Conservation (phyloP, 2,797 vertebrate genomes). For the Platyrinchus mystaceus region DNA sequence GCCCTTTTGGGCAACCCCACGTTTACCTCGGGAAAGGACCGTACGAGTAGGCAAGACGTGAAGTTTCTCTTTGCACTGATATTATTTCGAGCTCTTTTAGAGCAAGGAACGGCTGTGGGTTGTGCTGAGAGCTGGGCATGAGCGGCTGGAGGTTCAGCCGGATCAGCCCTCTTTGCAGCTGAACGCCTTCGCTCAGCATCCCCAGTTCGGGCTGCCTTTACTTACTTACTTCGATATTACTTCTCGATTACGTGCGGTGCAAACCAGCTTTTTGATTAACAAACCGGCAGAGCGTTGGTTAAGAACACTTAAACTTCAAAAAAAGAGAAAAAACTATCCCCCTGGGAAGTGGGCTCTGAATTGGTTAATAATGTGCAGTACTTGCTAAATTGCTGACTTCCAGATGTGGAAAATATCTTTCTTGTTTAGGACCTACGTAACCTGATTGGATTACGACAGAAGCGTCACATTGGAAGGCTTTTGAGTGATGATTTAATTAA, state of each 20-base stretch:
- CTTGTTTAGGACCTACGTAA: constrained; percentile 81
- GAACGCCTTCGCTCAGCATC: constrained; percentile 61
- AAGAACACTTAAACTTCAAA: constrained; percentile 78
- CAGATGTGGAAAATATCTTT: constrained; percentile 87
- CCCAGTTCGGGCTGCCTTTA: constrained; percentile 62
- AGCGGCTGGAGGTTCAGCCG: constrained; percentile 38
- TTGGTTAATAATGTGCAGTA: constrained; percentile 86
- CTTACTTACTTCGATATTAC: constrained; percentile 73
- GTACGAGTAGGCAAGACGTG: neutral
- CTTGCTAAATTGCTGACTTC: constrained; percentile 86
- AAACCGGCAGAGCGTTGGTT: constrained; percentile 76
- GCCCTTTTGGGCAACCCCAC: constrained; percentile 32
- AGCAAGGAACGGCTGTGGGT: neutral
- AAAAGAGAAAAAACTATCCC: constrained; percentile 62
- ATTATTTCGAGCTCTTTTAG: constrained; percentile 21
- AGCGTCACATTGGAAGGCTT: constrained; percentile 86
- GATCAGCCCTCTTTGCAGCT: constrained; percentile 14
- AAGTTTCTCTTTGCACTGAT: constrained; percentile 53
- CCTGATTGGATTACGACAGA: constrained; percentile 87
- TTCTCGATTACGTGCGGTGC: constrained; percentile 68
- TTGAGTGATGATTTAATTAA: constrained; percentile 99
- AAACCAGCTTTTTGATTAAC: constrained; percentile 77
- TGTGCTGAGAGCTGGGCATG: constrained; percentile 51
- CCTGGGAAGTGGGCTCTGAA: constrained; percentile 80
- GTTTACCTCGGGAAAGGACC: constrained; percentile 43